A percentile compares a stretch with the other conserved stretches of the same genome.
phyloP scores from a whole-genome alignment of 2,113 vertebrate genomes.

The Ciconia maguari region DNA sequence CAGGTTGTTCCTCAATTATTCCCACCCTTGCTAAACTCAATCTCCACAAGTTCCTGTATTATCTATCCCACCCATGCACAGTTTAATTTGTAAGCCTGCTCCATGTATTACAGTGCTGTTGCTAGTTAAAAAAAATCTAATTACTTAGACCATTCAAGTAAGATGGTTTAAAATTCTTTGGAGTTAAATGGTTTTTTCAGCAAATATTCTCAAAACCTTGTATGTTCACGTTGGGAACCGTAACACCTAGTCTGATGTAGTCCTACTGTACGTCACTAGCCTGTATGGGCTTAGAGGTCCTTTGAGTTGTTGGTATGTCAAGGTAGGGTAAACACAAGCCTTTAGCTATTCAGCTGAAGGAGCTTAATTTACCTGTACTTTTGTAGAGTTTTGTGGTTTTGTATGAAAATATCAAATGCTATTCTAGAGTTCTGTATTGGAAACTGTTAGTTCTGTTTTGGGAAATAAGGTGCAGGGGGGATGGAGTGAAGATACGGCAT shows the following conservation, averaged over 20 bases:
- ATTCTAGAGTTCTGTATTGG: neutral
- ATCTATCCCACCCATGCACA: accelerated
- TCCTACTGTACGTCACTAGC: accelerated
- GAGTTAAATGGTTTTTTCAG: neutral
- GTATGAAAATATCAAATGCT: neutral
- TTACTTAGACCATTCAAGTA: neutral
- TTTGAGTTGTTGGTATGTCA: neutral
- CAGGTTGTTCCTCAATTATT: neutral
- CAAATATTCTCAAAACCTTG: neutral
- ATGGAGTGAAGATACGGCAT: neutral
- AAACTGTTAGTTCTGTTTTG: neutral
- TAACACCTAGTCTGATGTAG: accelerated
- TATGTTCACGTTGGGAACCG: accelerated
- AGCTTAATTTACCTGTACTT: neutral
- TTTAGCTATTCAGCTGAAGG: neutral
- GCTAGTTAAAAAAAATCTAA: neutral
- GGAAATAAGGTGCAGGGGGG: neutral
- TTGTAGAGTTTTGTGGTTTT: neutral
- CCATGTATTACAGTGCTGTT: neutral
- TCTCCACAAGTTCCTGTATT: accelerated
- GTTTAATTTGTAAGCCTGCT: neutral
- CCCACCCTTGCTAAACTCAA: accelerated
- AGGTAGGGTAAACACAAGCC: neutral
- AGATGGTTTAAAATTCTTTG: neutral
- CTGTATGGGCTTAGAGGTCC: too few species aligned